Evolutionary conservation across 2,888 invertebrate species (phyloP).

Genomic region (Dascillus cervinus): DNA sequence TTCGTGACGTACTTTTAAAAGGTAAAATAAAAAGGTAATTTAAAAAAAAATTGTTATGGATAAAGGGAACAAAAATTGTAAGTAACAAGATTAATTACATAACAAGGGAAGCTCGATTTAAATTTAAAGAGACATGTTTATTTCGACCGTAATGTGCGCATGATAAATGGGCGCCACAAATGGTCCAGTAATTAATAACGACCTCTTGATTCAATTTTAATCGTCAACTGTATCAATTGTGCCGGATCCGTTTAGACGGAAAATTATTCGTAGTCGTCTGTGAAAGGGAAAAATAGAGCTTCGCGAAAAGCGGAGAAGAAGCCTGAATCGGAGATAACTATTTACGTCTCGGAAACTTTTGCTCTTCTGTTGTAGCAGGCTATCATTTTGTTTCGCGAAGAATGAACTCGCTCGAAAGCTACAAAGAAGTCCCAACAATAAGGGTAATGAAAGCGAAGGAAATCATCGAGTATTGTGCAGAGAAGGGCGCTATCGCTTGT

Average conservation of each 20-base stretch:
- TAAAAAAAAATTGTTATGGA: too few species aligned
- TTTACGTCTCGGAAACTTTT: slow-evolving; percentile 29
- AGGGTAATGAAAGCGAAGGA: slow-evolving; percentile 42
- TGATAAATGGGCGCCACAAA: slow-evolving; percentile 28
- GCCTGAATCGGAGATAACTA: slow-evolving; percentile 24
- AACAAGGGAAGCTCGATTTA: too few species aligned
- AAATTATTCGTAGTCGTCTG: slow-evolving; percentile 11
- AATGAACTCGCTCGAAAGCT: slow-evolving; percentile 29
- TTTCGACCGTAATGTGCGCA: slow-evolving; percentile 11
- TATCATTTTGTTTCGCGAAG: slow-evolving; percentile 40
- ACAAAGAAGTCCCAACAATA: slow-evolving; percentile 38
- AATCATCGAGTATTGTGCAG: slow-evolving; percentile 39
- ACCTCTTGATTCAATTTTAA: slow-evolving; percentile 35
- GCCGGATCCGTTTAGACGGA: slow-evolving; percentile 14
- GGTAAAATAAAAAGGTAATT: too few species aligned
- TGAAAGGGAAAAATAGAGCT: slow-evolving; percentile 26
- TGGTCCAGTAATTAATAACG: slow-evolving; percentile 34
- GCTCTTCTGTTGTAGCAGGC: slow-evolving; percentile 23
- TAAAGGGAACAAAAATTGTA: too few species aligned
- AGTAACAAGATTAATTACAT: too few species aligned
- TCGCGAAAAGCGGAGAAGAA: slow-evolving; percentile 26
- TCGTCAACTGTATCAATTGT: slow-evolving; percentile 29
- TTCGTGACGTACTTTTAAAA: too few species aligned
- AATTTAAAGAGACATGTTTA: slow-evolving; percentile 7
- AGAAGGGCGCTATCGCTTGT: slow-evolving; percentile 25